Conservation (phyloP, 2,888 invertebrate genomes). For the Nomada ferruginata region DNA sequence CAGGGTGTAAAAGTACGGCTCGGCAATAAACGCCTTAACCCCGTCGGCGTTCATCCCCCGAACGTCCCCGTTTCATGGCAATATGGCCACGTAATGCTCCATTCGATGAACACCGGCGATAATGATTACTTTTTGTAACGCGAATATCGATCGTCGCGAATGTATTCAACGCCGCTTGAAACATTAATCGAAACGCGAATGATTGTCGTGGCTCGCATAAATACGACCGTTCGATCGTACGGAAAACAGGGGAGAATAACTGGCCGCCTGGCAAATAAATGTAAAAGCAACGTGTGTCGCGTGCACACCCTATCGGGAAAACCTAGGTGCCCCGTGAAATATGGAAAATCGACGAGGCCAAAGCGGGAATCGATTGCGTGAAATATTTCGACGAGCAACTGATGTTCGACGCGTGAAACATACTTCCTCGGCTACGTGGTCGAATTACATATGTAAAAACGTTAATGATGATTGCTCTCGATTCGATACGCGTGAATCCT, state of each 20-base stretch:
- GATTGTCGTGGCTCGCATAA: slow-evolving; percentile 4
- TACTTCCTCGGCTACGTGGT: background rate
- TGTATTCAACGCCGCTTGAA: background rate
- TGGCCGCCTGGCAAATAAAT: slow-evolving; percentile 15
- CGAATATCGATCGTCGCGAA: background rate
- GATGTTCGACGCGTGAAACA: slow-evolving; percentile 15
- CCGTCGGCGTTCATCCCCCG: background rate
- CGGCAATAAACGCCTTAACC: slow-evolving; percentile 41
- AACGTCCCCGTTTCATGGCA: background rate
- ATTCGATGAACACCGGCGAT: background rate
- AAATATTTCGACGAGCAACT: background rate
- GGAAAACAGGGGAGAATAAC: background rate
- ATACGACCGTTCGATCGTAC: background rate
- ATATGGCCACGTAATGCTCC: background rate
- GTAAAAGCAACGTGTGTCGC: slow-evolving; percentile 17
- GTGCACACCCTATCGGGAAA: background rate
- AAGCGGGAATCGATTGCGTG: background rate
- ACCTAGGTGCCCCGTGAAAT: background rate
- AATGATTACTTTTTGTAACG: background rate
- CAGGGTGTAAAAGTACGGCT: slow-evolving; percentile 40
- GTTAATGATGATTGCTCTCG: background rate
- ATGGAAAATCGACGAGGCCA: slow-evolving; percentile 3
- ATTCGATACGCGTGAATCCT: background rate
- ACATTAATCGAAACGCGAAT: slow-evolving; percentile 12
- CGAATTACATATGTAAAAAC: background rate